Base-by-base conservation (phyloP, 2,113 vertebrate genomes). In the Bolborhynchus lineola region DNA sequence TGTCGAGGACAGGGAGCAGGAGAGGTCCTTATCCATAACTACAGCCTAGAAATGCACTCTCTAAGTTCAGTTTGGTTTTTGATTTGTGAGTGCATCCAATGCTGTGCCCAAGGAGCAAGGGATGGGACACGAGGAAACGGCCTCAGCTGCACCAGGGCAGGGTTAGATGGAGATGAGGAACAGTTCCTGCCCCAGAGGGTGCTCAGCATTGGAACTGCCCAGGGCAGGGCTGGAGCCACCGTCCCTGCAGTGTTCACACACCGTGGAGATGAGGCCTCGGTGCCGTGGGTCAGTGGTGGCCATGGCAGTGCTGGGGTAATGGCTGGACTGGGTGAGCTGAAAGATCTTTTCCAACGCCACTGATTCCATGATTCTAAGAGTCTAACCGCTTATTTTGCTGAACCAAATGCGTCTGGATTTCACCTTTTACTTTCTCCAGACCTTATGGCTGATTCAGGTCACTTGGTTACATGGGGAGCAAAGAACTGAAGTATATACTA, bases 211-310 rank as follows among this genome's bases (percentile, higher is more conserved):
- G 31, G 53, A 33, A 57, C 31, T 55, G 18, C 31, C 29, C 53
- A 57, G 53, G 53, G 53, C 31, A 57, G 31, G 8, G 55, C 55
- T 57, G 55, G 2, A n/a, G 55, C 23, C 31, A n/a, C 55, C 12
- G 1, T 57, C 31, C 31, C 31, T n/a, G 55, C 8, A 57, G 55
- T 57, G 31, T 3, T 1, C 20, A 23, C 55, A 23, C 33, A 21
- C 33, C 1, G 1, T n/a, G 55, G 33, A 59, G 55, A 1, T 0
- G 21, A 35, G 57, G 33, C 21, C 57, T 35, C 20, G 5, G 57
- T 59, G 57, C 33, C 13, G 7, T 24, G 33, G 57, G 33, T 10
- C 2, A 15, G 33, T 59, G 57, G 33, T 35, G 57, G 33, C 57
- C 9, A 10, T 59, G 57, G 57, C 57, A 16, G 3, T 10, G 33